phyloP scores from a whole-genome alignment of 2,113 vertebrate species.

The Vidua macroura region DNA sequence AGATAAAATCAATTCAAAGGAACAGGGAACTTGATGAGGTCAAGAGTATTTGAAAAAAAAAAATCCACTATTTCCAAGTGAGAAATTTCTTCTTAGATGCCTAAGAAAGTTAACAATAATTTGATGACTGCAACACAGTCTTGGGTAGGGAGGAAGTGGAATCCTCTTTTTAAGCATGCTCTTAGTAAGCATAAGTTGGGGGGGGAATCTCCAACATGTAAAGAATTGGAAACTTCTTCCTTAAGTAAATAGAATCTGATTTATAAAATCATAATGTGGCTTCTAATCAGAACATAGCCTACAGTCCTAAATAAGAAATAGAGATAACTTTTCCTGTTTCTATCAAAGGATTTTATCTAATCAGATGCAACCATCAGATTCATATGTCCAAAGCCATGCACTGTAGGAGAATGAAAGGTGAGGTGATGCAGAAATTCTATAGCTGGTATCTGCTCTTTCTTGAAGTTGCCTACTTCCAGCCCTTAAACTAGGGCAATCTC shows the following conservation, averaged over 20 bases:
- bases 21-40: not conserved
- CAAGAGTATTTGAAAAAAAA: not conserved
- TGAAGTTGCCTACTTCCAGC: not conserved
- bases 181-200: not conserved
- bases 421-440: not conserved
- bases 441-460: not conserved
- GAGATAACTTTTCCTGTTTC: not conserved
- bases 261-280: not conserved
- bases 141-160: not conserved
- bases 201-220: fast-evolving
- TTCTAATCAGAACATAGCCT: not conserved
- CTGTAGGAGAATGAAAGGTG: not conserved
- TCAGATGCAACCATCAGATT: not conserved
- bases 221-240: not conserved
- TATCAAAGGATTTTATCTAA: not conserved
- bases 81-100: not conserved
- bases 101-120: not conserved
- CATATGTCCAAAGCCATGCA: not conserved
- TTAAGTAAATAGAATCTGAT: not conserved
- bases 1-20: not conserved
- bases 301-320: not conserved
- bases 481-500: not conserved
- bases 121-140: not conserved
- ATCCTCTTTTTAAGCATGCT: not conserved
- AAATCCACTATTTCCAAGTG: not conserved